Evolutionary conservation across 2,888 invertebrate species (phyloP).

Genomic region (Agriopis marginaria): DNA sequence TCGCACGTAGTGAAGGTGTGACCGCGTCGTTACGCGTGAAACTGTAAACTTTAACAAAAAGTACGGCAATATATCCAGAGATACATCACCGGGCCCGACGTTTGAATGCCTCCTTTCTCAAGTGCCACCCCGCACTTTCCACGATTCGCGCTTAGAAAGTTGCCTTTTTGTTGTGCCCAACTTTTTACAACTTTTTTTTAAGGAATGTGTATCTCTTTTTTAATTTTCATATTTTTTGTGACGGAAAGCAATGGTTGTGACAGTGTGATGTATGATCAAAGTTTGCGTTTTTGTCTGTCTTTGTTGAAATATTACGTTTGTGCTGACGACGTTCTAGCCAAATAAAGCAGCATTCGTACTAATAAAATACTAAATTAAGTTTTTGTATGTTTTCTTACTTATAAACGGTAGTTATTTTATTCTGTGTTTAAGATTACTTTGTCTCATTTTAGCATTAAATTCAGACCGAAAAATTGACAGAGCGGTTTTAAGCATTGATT

Average conservation of each 20-base stretch:
- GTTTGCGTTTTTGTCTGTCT: constrained; percentile 18
- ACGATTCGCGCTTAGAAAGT: constrained; percentile 48
- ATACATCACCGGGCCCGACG: constrained; percentile 76
- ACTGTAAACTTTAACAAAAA: constrained; percentile 72
- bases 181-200: constrained; percentile 48
- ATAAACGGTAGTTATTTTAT: no score
- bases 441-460: no score
- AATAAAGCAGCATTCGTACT: constrained; percentile 3
- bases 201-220: constrained; percentile 36
- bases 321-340: neutral
- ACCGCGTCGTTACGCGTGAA: constrained; percentile 17
- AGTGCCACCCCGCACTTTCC: constrained; percentile 60
- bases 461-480: no score
- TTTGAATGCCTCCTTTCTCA: constrained; percentile 73
- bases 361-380: neutral
- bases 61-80: constrained; percentile 75
- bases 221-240: constrained; percentile 42
- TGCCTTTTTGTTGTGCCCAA: constrained; percentile 38
- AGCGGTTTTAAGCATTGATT: no score
- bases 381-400: no score
- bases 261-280: constrained; percentile 34
- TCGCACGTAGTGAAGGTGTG: constrained; percentile 1
- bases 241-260: constrained; percentile 29
- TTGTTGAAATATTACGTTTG: constrained; percentile 13
- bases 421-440: no score